phyloP scores from a whole-genome alignment of 2,113 vertebrate genomes.

The Jaculus jaculus region DNA sequence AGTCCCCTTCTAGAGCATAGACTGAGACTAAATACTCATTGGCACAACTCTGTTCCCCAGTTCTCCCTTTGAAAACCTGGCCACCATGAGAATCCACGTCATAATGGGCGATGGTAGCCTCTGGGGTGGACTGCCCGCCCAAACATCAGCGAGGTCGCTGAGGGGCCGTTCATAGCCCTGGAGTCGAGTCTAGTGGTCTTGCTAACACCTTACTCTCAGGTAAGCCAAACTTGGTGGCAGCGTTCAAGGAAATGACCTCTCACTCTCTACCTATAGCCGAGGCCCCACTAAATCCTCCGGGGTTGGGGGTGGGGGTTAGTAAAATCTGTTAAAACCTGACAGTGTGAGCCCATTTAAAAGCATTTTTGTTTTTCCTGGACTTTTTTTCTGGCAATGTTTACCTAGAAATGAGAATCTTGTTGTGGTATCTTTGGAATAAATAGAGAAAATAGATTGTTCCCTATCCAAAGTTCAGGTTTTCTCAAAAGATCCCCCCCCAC shows the following conservation, averaged over 20 bases:
- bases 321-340: background rate
- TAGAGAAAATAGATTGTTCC: constrained; percentile 41
- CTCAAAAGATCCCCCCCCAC: constrained; percentile 59
- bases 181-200: background rate
- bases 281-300: background rate
- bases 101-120: background rate
- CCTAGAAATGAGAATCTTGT: constrained; percentile 60
- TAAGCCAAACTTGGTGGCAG: constrained; percentile 1
- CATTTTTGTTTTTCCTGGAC: background rate
- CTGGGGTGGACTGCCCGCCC: background rate
- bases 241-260: background rate
- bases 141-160: background rate
- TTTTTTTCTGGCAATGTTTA: background rate
- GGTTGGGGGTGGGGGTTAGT: background rate
- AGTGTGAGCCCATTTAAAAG: background rate
- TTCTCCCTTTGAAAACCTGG: background rate
- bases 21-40: background rate
- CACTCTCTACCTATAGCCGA: background rate
- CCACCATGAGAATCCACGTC: background rate
- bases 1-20: background rate
- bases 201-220: background rate
- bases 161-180: background rate
- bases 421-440: constrained; percentile 43
- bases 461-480: constrained; percentile 72
- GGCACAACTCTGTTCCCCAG: background rate